phyloP scores from a whole-genome alignment of 2,888 invertebrate species.

The Linhomoeus sp. region DNA sequence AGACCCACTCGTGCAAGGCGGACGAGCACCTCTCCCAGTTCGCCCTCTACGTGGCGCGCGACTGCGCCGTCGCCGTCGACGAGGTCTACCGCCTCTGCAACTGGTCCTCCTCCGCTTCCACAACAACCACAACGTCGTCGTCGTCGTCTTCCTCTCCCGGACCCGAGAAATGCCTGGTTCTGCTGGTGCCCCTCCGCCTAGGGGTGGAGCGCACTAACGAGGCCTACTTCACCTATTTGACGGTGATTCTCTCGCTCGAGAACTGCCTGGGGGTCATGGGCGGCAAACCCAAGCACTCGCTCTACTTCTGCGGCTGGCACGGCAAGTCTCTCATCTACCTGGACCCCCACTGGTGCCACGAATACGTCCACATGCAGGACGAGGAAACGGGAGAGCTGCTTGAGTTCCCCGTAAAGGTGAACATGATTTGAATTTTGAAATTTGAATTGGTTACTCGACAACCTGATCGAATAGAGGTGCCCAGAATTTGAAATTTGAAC shows the following conservation, averaged over 20 bases:
- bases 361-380: slow-evolving; percentile 54
- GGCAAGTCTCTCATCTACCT: slow-evolving; percentile 56
- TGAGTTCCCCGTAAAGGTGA: neutral
- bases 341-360: slow-evolving; percentile 84
- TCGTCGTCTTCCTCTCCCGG: neutral
- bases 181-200: slow-evolving; percentile 62
- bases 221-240: neutral
- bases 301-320: slow-evolving; percentile 81
- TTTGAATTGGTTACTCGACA: too few relatives aligned
- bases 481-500: too few relatives aligned
- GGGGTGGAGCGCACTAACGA: slow-evolving; percentile 32
- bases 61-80: neutral
- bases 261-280: slow-evolving; percentile 77
- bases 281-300: slow-evolving; percentile 71
- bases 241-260: slow-evolving; percentile 45
- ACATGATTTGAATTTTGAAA: too few relatives aligned
- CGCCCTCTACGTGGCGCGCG: neutral
- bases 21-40: neutral
- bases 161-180: slow-evolving; percentile 46
- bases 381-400: neutral
- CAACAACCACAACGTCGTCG: neutral
- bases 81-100: neutral
- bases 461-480: too few relatives aligned
- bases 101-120: neutral
- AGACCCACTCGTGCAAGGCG: neutral